phyloP scores from a whole-genome alignment of 2,888 invertebrate genomes.

The Cephalotes varians region DNA sequence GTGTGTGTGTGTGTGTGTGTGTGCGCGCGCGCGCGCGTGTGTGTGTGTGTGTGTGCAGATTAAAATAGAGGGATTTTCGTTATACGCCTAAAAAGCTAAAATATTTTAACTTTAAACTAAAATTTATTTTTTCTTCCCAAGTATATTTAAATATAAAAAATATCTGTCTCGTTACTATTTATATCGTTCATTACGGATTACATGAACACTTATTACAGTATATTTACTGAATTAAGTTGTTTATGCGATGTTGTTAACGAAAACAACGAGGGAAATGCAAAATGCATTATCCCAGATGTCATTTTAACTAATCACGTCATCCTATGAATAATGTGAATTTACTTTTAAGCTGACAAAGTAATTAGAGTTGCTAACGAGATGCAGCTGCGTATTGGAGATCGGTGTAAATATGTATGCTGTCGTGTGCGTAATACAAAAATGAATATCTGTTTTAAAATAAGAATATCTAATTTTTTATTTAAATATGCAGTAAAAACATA shows the following conservation, averaged over 20 bases:
- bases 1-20: too few relatives aligned
- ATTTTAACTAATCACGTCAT: slow-evolving; percentile 3
- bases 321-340: background rate
- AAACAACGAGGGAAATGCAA: background rate
- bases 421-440: background rate
- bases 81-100: background rate
- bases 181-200: background rate
- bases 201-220: background rate
- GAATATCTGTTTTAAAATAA: slow-evolving; percentile 7
- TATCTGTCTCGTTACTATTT: background rate
- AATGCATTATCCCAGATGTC: slow-evolving; percentile 1
- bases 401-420: background rate
- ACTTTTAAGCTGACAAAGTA: slow-evolving; percentile 10
- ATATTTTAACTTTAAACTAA: background rate
- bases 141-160: background rate
- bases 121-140: background rate
- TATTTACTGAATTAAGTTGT: slow-evolving; percentile 17
- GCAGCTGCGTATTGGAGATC: background rate
- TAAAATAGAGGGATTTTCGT: background rate
- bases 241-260: background rate
- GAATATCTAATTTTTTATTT: slow-evolving; percentile 5
- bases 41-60: too few relatives aligned
- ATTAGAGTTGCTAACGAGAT: background rate
- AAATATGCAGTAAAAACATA: background rate
- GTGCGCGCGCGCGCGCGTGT: too few relatives aligned